These are phyloP conservation scores for Isurus oxyrinchus DNA, from an alignment of 2,113 vertebrate genomes.

Conservation along the genomic window DNA sequence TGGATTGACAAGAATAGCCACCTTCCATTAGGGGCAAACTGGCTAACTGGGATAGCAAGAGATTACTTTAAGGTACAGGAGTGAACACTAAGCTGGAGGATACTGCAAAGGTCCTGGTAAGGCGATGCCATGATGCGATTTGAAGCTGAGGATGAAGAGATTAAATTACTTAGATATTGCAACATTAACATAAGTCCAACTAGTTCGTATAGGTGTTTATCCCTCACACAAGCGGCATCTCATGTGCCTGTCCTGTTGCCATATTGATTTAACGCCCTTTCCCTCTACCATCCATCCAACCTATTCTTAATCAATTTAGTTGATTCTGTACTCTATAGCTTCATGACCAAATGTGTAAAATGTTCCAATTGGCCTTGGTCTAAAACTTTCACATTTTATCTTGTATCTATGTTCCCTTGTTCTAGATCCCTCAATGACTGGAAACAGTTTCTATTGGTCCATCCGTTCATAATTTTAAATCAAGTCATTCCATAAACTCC, in stretches of 20 bases:
- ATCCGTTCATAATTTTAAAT: neutral
- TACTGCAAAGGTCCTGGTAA: neutral
- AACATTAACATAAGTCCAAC: neutral
- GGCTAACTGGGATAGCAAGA: neutral
- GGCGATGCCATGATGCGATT: neutral
- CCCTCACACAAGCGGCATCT: neutral
- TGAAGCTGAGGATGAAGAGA: neutral
- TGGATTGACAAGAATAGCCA: neutral
- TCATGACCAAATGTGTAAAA: neutral
- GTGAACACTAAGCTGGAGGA: neutral
- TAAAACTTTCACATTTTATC: neutral
- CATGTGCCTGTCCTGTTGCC: neutral
- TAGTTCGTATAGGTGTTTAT: neutral
- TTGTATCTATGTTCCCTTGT: neutral
- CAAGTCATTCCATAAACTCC: neutral
- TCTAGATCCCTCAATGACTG: neutral
- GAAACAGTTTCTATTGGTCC: neutral
- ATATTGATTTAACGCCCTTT: neutral
- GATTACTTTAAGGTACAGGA: neutral
- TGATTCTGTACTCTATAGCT: neutral
- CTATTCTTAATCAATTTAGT: neutral
- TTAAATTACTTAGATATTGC: neutral
- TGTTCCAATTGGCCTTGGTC: neutral
- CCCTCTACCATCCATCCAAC: neutral
- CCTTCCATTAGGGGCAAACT: neutral